These are phyloP conservation scores for Ictalurus punctatus DNA, from an alignment of 2,113 vertebrate genomes.

Conservation along the genomic window DNA sequence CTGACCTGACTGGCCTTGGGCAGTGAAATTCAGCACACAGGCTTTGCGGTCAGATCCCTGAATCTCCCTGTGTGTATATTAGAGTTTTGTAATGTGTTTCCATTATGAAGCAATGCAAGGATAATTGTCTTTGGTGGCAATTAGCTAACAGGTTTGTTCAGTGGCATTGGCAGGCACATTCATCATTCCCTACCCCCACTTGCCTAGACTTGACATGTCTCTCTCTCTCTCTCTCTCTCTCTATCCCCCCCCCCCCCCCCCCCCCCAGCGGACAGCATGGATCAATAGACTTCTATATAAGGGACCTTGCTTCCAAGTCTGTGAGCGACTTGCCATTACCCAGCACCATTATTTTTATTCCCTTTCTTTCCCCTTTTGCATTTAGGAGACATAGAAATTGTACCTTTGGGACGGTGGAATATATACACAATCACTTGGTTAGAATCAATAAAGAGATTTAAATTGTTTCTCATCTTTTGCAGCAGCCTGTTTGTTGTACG, in stretches of 20 bases:
- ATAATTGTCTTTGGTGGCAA: slow-evolving; percentile 98
- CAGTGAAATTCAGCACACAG: slow-evolving; percentile 87
- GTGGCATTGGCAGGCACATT: slow-evolving; percentile 93
- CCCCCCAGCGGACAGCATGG: slow-evolving; percentile 73
- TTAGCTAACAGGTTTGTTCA: slow-evolving; percentile 98
- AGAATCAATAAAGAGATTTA: slow-evolving; percentile 83
- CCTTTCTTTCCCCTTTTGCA: slow-evolving; percentile 86
- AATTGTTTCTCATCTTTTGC: slow-evolving; percentile 76
- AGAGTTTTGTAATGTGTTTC: slow-evolving; percentile 94
- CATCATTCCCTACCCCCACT: slow-evolving; percentile 84
- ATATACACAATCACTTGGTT: slow-evolving; percentile 81
- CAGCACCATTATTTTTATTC: slow-evolving; percentile 81
- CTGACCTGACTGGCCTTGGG: slow-evolving; percentile 82
- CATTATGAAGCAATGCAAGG: slow-evolving; percentile 94
- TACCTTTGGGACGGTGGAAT: slow-evolving; percentile 75
- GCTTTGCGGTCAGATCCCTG: slow-evolving; percentile 84
- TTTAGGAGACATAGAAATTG: slow-evolving; percentile 78
- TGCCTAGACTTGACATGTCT: slow-evolving; percentile 69
- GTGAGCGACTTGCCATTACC: slow-evolving; percentile 84
- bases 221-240: slow-evolving; percentile 56
- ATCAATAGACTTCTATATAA: slow-evolving; percentile 97
- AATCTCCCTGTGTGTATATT: slow-evolving; percentile 94
- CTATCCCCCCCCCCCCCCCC: not conserved
- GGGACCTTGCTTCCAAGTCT: slow-evolving; percentile 89
- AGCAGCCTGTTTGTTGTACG: slow-evolving; percentile 67